Base-by-base conservation (phyloP, 2,797 vertebrate genomes). In the Melanotaenia maccullochi region DNA sequence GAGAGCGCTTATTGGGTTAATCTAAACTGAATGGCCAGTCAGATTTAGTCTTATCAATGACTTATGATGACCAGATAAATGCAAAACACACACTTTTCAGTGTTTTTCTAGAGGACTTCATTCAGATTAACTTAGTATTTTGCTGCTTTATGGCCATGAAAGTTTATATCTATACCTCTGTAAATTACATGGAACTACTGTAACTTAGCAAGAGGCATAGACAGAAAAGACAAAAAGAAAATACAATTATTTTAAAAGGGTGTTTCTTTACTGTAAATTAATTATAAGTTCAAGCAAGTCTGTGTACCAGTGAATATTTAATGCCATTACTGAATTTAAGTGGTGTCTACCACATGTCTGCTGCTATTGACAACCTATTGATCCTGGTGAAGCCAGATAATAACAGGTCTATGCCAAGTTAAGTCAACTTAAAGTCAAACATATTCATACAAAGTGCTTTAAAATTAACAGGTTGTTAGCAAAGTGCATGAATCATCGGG, bases 401-500 rank as follows among this genome's bases (percentile, higher is more conserved):
- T 71, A 64, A 80, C 54, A 73, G 57, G 64, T 82, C 79, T 64
- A 24, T 61, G 65, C 40, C 32, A 42, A 49, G 82, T 57, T 75
- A 38, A 54, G 2, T 73, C 55, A 79, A 75, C 87, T 85, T 65
- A 75, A 68, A 66, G 60, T 73, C 68, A 73, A 73, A 83, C 38
- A n/a, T 35, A 67, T 83, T 82, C 56, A 72, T 51, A 68, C 44
- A 42, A 81, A 72, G 56, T 52, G 68, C 60, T 80, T 81, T 61
- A 70, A 70, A 85, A 88, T 79, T 82, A 80, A 85, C 81, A 78
- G 73, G 63, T 81, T 78, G 76, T 66, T 71, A 65, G 68, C 58
- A 76, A 73, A 85, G 75, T 78, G 76, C 56, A 63, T 52, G 75
- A 68, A 78, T 78, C 71, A 83, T 73, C 65, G 56, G 36, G 18